These are phyloP conservation scores for Smutsia gigantea DNA, from an alignment of 2,797 vertebrate genomes.

Conservation along the genomic window DNA sequence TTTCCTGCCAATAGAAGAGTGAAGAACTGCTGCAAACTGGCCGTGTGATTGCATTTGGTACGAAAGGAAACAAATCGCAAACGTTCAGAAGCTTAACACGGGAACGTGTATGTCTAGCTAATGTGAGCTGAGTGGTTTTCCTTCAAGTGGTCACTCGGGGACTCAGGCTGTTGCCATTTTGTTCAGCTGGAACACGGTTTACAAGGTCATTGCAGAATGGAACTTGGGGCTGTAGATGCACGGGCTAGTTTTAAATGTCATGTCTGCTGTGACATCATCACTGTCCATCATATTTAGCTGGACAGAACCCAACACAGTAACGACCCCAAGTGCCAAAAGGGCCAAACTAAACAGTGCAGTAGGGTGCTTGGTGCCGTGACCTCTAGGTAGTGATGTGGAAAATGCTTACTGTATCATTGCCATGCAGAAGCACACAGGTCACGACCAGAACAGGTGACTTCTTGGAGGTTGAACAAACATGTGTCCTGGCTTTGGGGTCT, in stretches of 20 bases:
- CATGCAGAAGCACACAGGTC: not conserved
- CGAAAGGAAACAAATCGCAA: not conserved
- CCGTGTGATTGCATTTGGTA: too few species aligned
- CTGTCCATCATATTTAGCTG: not conserved
- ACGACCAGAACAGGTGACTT: not conserved
- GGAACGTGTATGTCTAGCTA: not conserved
- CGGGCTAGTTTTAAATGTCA: not conserved
- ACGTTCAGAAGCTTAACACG: not conserved
- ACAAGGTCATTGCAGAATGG: not conserved
- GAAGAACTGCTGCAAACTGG: not conserved
- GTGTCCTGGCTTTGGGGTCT: not conserved
- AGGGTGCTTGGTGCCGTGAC: not conserved
- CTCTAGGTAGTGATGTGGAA: not conserved
- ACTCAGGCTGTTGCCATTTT: not conserved
- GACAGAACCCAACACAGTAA: not conserved
- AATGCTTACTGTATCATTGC: not conserved
- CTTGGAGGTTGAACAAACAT: not conserved
- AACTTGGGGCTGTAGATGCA: not conserved
- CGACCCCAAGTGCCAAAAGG: not conserved
- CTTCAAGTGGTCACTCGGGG: not conserved
- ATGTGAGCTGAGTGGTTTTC: not conserved
- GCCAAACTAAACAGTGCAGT: not conserved
- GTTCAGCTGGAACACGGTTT: not conserved
- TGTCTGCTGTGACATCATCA: not conserved
- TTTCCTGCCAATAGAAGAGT: not conserved